Evolutionary conservation across 2,888 invertebrate species (phyloP), one percentile per base, ranked within the genome.

Genomic region (Lasioglossum malachurum): DNA sequence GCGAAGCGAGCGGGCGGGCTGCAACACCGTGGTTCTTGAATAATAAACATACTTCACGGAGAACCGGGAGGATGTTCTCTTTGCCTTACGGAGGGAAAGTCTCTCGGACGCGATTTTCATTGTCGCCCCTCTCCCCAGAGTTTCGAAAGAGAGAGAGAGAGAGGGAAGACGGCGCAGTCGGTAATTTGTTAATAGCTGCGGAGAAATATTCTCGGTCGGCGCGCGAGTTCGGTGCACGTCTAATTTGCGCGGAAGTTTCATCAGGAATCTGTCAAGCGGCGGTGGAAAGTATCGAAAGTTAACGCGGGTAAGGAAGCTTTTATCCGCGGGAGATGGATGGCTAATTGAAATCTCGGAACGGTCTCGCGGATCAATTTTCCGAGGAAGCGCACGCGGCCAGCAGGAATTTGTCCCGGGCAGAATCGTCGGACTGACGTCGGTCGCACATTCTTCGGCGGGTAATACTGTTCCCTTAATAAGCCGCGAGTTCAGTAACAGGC

Each of bases 321-420:
- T 67, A 67, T 35, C 67, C 35, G 67, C 19, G n/a, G 53, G 16
- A 31, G 31, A 31, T 16, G 27, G 44, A 14, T 38, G n/a, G 46
- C 23, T 77, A 77, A 35, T 67, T 67, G 77, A 35, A 64, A 64
- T 31, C 44, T 14, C 53, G n/a, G 53, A n/a, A 10, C 23, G 53
- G 53, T 53, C n/a, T 53, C 1, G 53, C 53, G 53, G 10, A 53
- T 53, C 53, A 23, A 53, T 53, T 53, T 53, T 53, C 0, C 53
- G 53, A 2, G 23, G 7, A 10, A 53, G 53, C 53, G 19, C 7
- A 19, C 49, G 19, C 19, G 53, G 23, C 23, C 0, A 2, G 12
- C 53, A 23, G 8, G 23, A 23, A 53, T 53, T 53, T 53, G 53
- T 53, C 53, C 23, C 23, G 8, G 53, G 8, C 53, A 3, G 23